These are phyloP conservation scores for Hirtodrosophila cameraria DNA, from an alignment of 2,888 invertebrate species.

Conservation along the genomic window DNA sequence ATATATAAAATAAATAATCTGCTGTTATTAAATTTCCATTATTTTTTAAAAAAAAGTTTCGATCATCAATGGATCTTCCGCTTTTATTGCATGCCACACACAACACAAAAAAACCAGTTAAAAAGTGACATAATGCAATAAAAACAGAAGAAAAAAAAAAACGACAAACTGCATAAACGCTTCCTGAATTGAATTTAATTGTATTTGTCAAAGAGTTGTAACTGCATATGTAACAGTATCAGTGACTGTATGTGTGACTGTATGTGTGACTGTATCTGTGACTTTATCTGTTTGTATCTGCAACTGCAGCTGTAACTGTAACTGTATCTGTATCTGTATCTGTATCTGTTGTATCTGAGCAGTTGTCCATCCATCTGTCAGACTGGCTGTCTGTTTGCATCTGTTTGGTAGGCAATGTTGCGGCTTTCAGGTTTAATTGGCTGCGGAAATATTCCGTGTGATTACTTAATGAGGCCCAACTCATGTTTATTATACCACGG, in stretches of 20 bases:
- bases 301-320: conserved; percentile 1
- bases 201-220: conserved; percentile 50
- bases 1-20: conserved; percentile 1
- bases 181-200: conserved; percentile 77
- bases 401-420: conserved; percentile 46
- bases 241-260: conserved; percentile 26
- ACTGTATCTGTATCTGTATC: conserved; percentile 22
- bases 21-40: conserved; percentile 43
- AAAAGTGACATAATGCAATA: conserved; percentile 29
- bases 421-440: conserved; percentile 77
- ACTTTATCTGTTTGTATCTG: neutral
- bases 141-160: conserved; percentile 4
- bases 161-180: conserved; percentile 67
- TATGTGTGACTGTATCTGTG: conserved; percentile 12
- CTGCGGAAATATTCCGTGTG: conserved; percentile 79
- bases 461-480: conserved; percentile 78
- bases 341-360: conserved; percentile 26
- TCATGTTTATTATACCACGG: conserved; percentile 65
- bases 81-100: conserved; percentile 5
- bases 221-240: conserved; percentile 31
- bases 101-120: conserved; percentile 1
- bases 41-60: conserved; percentile 27
- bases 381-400: conserved; percentile 45
- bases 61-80: conserved; percentile 9
- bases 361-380: conserved; percentile 63